Evolutionary conservation across 2,113 vertebrate species (phyloP).

Genomic region (Poecilia latipinna): DNA sequence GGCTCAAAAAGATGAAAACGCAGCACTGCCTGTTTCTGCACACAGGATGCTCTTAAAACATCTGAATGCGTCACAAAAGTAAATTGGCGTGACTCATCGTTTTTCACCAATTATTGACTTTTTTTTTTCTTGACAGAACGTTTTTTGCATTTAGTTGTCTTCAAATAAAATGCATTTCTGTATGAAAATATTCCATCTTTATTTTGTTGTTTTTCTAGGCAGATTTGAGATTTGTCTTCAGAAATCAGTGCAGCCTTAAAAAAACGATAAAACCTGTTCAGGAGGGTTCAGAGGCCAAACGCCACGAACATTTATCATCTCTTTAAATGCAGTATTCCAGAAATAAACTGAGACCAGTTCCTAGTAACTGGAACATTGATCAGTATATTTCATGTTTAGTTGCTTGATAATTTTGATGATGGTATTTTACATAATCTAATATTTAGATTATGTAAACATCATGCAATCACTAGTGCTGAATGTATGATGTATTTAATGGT

Average conservation of each 20-base stretch:
- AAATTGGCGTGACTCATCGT: not conserved
- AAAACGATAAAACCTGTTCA: not conserved
- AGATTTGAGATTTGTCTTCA: not conserved
- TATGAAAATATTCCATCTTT: too few species aligned
- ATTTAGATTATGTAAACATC: too few species aligned
- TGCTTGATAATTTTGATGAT: too few species aligned
- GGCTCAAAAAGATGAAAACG: not conserved
- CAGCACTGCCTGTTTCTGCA: not conserved
- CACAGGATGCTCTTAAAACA: not conserved
- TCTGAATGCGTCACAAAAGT: conserved; percentile 9
- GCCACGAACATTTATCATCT: not conserved
- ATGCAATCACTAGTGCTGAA: too few species aligned
- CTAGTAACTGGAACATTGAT: not conserved
- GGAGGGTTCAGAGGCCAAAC: not conserved
- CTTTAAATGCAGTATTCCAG: not conserved
- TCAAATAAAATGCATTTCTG: not conserved
- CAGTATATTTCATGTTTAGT: too few species aligned
- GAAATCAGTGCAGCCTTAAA: not conserved
- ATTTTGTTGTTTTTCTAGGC: not conserved
- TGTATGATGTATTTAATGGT: too few species aligned
- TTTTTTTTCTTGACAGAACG: not conserved
- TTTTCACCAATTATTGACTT: not conserved
- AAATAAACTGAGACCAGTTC: not conserved
- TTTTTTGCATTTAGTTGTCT: conserved; percentile 3
- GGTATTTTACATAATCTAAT: too few species aligned